A percentile compares a stretch with the other conserved stretches of the same genome.
Evolutionary conservation across 2,113 vertebrate genomes (phyloP).

Genomic region (Arenaria interpres): DNA sequence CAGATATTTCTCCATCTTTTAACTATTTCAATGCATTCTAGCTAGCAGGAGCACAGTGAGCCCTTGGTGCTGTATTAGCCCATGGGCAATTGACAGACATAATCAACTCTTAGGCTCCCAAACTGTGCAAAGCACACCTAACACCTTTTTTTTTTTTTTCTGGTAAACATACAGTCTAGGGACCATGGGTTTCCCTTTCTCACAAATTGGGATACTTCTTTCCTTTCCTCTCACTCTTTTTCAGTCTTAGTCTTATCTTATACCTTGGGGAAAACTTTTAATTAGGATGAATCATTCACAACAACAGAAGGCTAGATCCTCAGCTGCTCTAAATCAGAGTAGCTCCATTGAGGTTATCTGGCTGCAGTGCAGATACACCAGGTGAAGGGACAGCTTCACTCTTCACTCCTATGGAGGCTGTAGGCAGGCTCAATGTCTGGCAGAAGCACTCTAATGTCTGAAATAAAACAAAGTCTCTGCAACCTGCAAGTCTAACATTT

Average conservation of each 20-base stretch:
- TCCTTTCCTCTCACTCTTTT: not conserved
- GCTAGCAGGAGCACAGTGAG: not conserved
- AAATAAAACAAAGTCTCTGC: not conserved
- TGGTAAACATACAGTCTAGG: not conserved
- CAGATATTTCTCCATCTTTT: not conserved
- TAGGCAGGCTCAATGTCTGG: not conserved
- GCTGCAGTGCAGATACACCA: not conserved
- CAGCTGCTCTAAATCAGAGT: not conserved
- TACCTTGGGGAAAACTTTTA: not conserved
- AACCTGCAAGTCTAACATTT: not conserved
- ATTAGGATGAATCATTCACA: fast-evolving
- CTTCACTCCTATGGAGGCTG: not conserved
- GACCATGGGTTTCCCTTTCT: not conserved
- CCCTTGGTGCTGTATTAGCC: not conserved
- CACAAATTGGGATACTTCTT: not conserved
- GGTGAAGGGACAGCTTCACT: not conserved
- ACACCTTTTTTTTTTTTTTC: not conserved
- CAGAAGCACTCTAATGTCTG: not conserved
- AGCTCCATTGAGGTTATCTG: not conserved
- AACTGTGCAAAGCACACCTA: not conserved
- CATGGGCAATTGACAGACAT: not conserved
- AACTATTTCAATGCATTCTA: not conserved
- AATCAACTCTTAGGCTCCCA: not conserved
- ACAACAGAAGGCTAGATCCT: not conserved
- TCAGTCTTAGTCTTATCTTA: not conserved